phyloP scores from a whole-genome alignment of 2,888 invertebrate genomes.

The Bursaphelenchus okinawaensis region DNA sequence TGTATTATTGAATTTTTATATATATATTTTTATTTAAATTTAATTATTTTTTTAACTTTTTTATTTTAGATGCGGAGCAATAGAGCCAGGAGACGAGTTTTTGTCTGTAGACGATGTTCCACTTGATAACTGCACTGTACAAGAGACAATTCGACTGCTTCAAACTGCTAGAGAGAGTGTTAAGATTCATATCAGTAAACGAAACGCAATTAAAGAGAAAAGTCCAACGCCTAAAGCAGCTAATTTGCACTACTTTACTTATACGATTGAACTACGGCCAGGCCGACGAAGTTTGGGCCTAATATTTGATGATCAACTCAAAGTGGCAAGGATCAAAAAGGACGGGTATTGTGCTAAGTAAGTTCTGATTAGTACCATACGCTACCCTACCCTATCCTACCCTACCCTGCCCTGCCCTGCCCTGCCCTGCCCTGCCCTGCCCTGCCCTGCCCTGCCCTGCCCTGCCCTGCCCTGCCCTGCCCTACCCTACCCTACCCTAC shows the following conservation, averaged over 20 bases:
- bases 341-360: not conserved
- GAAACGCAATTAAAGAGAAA: not conserved
- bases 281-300: not conserved
- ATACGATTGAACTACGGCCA: not conserved
- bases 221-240: not conserved
- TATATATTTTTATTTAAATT: no score
- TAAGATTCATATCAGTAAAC: conserved; percentile 5
- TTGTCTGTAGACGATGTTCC: conserved; percentile 9
- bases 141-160: conserved; percentile 9
- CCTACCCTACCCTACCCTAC: not conserved
- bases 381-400: not conserved
- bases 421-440: no score
- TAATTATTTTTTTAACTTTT: not conserved
- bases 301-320: not conserved
- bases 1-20: no score
- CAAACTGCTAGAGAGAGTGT: conserved; percentile 5
- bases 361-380: not conserved
- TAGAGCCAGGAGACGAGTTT: conserved; percentile 9
- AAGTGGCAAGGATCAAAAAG: conserved; percentile 3
- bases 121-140: conserved; percentile 3
- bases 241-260: not conserved
- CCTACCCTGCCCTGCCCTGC: no score
- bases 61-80: conserved; percentile 3
- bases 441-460: no score
- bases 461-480: no score